These are phyloP conservation scores for Ageneiosus marmoratus DNA, from an alignment of 2,113 vertebrate species.

Conservation along the genomic window DNA sequence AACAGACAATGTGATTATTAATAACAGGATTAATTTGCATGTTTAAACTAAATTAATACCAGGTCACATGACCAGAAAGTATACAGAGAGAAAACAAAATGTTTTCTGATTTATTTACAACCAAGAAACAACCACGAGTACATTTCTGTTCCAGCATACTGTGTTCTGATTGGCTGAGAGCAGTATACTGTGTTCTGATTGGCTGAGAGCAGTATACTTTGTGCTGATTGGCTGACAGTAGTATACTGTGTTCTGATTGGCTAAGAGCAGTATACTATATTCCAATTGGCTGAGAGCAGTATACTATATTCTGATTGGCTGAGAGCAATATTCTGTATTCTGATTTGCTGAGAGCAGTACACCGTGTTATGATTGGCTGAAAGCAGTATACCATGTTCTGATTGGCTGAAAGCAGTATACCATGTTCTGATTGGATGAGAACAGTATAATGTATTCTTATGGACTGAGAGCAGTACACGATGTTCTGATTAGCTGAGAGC, in stretches of 20 bases:
- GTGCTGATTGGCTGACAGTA: background rate
- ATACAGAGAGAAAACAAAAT: background rate
- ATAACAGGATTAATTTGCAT: background rate
- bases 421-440: too few species aligned
- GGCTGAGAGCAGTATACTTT: background rate
- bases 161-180: background rate
- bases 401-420: background rate
- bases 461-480: too few species aligned
- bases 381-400: background rate
- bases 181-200: background rate
- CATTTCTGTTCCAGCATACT: background rate
- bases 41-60: background rate
- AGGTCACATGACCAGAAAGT: background rate
- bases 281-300: background rate
- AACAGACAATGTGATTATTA: background rate
- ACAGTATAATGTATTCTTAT: too few species aligned
- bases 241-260: background rate
- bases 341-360: background rate
- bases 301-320: background rate
- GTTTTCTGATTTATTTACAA: background rate
- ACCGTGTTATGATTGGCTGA: background rate
- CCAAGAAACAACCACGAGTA: background rate
- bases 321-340: background rate
- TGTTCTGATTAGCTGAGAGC: too few species aligned
- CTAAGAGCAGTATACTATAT: background rate